A percentile compares a stretch with the other conserved stretches of the same genome.
Evolutionary conservation across 2,888 invertebrate genomes (phyloP).

Genomic region (Agonopterix arenella): DNA sequence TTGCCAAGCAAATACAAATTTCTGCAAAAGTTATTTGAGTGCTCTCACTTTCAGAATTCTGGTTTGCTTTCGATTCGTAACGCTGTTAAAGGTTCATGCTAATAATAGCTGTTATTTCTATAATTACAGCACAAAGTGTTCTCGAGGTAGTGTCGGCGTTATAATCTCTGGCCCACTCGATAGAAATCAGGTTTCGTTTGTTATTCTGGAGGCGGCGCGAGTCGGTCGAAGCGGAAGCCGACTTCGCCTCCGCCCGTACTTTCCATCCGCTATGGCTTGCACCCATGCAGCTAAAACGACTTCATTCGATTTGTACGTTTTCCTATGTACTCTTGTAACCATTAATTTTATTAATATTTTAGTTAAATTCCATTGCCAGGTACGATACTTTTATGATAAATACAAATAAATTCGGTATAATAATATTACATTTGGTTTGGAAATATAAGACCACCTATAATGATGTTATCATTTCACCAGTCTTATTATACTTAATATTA

Average conservation of each 20-base stretch:
- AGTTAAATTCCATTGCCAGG: not conserved
- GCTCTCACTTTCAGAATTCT: slow-evolving; percentile 1
- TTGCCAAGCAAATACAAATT: not conserved
- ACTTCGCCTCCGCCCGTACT: slow-evolving; percentile 57
- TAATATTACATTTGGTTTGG: not conserved
- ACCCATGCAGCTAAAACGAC: slow-evolving; percentile 49
- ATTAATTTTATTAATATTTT: not conserved
- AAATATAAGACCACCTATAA: too few relatives aligned
- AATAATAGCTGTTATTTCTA: slow-evolving; percentile 21
- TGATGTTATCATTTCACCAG: too few relatives aligned
- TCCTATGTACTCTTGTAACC: not conserved
- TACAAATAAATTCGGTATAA: not conserved
- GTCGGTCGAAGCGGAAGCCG: slow-evolving; percentile 57
- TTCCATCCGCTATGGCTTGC: slow-evolving; percentile 66
- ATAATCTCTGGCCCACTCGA: slow-evolving; percentile 57
- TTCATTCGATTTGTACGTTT: slow-evolving; percentile 35
- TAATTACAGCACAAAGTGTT: slow-evolving; percentile 10
- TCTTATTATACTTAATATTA: too few relatives aligned
- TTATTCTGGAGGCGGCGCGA: slow-evolving; percentile 68
- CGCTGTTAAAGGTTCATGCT: slow-evolving; percentile 10
- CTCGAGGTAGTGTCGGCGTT: slow-evolving; percentile 35
- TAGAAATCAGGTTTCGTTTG: slow-evolving; percentile 76
- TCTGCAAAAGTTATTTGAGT: not conserved
- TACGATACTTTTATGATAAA: too few relatives aligned
- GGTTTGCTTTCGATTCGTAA: not conserved